Percentiles rank a stretch among this genome's conserved stretches.
Conservation (phyloP, 2,888 invertebrate genomes). For the Oscheius sp. region DNA sequence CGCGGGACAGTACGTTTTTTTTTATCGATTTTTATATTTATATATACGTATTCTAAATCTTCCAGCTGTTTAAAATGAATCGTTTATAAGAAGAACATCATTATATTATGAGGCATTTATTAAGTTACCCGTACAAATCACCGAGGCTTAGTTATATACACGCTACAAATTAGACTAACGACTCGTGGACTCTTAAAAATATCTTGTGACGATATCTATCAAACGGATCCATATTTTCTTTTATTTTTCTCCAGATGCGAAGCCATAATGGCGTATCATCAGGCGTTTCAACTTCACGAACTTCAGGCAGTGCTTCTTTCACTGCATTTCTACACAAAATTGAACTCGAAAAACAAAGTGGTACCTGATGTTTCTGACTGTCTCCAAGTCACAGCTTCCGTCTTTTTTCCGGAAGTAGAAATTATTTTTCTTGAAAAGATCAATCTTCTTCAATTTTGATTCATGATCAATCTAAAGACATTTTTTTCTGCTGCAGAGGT, state of each 20-base stretch:
- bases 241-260: slow-evolving; percentile 28
- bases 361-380: slow-evolving; percentile 39
- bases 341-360: neutral
- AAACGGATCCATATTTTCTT: slow-evolving; percentile 38
- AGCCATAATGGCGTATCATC: slow-evolving; percentile 19
- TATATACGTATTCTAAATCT: neutral
- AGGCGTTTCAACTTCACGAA: neutral
- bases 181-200: slow-evolving; percentile 41
- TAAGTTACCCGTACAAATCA: no score
- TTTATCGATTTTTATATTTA: neutral
- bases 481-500: slow-evolving; percentile 1
- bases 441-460: slow-evolving; percentile 39
- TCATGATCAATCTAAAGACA: slow-evolving; percentile 33
- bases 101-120: no score
- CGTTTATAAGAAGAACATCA: no score
- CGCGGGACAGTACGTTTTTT: neutral
- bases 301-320: slow-evolving; percentile 19
- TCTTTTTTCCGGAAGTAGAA: slow-evolving; percentile 43
- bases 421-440: slow-evolving; percentile 40
- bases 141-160: no score
- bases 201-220: slow-evolving; percentile 47
- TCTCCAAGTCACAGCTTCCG: slow-evolving; percentile 38
- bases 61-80: no score
- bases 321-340: slow-evolving; percentile 30
- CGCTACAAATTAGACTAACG: neutral